These are phyloP conservation scores for Trinorchestia longiramus DNA, from an alignment of 1,140 invertebrate genomes.

Conservation along the genomic window DNA sequence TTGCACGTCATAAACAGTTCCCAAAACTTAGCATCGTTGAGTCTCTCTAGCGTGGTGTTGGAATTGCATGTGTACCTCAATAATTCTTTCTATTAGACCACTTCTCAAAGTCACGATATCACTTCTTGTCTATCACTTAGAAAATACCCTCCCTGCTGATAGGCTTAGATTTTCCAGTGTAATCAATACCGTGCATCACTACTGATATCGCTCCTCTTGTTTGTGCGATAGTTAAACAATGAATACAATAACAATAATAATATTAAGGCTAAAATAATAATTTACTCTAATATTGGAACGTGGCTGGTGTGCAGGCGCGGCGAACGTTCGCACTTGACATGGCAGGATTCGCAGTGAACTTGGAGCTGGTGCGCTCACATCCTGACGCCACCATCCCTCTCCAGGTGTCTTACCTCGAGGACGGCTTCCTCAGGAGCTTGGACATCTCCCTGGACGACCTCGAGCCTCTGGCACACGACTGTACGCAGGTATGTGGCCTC, in stretches of 20 bases:
- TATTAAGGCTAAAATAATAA: not conserved
- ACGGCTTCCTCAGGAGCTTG: constrained; percentile 79
- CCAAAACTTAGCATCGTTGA: not conserved
- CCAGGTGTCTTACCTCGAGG: constrained; percentile 82
- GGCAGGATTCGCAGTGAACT: constrained; percentile 49
- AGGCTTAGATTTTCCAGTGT: too few species aligned
- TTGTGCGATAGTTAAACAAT: too few species aligned
- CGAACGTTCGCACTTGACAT: constrained; percentile 68
- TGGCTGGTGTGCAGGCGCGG: constrained; percentile 74
- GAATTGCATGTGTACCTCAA: not conserved
- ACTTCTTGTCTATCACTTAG: not conserved
- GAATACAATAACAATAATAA: too few species aligned
- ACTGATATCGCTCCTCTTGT: too few species aligned
- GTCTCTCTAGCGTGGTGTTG: not conserved
- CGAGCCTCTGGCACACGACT: constrained; percentile 80
- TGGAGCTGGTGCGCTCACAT: constrained; percentile 69
- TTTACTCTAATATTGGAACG: not conserved
- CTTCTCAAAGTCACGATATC: not conserved
- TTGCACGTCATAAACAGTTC: not conserved
- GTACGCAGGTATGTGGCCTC: constrained; percentile 72
- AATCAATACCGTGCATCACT: too few species aligned
- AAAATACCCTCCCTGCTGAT: not conserved
- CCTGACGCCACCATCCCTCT: constrained; percentile 77
- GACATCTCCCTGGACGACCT: constrained; percentile 77
- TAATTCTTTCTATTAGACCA: not conserved